Evolutionary conservation across 2,888 invertebrate species (phyloP).

Genomic region (Macroteleia sp.): DNA sequence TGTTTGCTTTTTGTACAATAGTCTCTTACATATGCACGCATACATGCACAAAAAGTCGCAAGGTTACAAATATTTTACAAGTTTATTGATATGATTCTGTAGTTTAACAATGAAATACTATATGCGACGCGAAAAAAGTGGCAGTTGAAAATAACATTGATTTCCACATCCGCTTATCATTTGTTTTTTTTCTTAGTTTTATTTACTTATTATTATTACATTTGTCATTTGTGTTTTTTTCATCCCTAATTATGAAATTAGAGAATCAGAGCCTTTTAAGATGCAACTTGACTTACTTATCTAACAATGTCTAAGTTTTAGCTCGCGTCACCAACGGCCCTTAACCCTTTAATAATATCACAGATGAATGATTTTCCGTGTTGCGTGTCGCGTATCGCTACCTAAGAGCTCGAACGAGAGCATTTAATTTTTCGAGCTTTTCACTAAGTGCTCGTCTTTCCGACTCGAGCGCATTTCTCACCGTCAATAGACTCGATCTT

Average conservation of each 20-base stretch:
- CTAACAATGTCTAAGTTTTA: constrained; percentile 62
- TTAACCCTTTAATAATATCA: constrained; percentile 83
- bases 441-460: constrained; percentile 77
- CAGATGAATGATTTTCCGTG: constrained; percentile 83
- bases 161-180: constrained; percentile 3
- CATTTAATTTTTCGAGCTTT: constrained; percentile 78
- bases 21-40: constrained; percentile 67
- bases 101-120: constrained; percentile 64
- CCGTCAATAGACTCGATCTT: constrained; percentile 76
- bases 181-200: constrained; percentile 1
- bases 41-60: constrained; percentile 59
- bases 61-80: constrained; percentile 50
- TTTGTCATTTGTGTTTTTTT: constrained; percentile 2
- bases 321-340: constrained; percentile 73
- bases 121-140: constrained; percentile 18
- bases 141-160: constrained; percentile 39
- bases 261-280: not conserved
- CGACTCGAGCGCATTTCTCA: constrained; percentile 75
- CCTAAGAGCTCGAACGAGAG: constrained; percentile 79
- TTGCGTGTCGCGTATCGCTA: constrained; percentile 81
- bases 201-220: constrained; percentile 25
- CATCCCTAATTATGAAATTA: not conserved
- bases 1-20: constrained; percentile 36
- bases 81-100: constrained; percentile 66
- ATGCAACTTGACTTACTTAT: constrained; percentile 37